phyloP scores from a whole-genome alignment of 1,140 invertebrate species.

The Bombus sylvicola region DNA sequence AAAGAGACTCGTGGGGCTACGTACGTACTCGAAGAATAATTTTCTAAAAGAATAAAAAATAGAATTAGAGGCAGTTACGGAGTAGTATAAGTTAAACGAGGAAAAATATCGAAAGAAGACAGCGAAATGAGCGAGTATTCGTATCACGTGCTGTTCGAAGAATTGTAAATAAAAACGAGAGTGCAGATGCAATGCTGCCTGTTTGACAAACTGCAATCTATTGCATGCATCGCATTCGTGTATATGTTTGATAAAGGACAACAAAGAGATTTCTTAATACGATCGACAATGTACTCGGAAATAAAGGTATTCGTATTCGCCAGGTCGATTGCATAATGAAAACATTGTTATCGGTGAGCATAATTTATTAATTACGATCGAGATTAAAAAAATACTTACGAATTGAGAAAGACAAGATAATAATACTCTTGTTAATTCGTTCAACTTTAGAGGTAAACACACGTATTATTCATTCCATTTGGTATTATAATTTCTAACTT shows the following conservation, averaged over 20 bases:
- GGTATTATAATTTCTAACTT: too few species aligned
- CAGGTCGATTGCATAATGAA: background rate
- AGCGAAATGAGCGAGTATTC: background rate
- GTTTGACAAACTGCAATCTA: too few species aligned
- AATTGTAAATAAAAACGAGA: background rate
- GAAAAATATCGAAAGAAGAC: background rate
- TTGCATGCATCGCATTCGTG: fast-evolving
- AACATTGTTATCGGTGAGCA: too few species aligned
- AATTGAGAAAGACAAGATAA: background rate
- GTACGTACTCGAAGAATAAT: too few species aligned
- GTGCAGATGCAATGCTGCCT: background rate
- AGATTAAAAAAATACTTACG: background rate
- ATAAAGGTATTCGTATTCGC: background rate
- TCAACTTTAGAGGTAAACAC: too few species aligned
- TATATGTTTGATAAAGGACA: background rate
- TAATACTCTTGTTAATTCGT: too few species aligned
- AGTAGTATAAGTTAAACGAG: too few species aligned
- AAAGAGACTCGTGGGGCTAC: too few species aligned
- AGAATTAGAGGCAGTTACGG: too few species aligned
- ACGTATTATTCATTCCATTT: too few species aligned
- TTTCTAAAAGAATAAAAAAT: too few species aligned
- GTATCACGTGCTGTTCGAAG: background rate
- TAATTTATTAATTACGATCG: background rate
- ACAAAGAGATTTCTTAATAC: background rate
- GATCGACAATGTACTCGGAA: background rate